Percentiles rank a stretch among this genome's conserved stretches.
Evolutionary conservation across 2,797 vertebrate species (phyloP).

Genomic region (Gambelia wislizenii): DNA sequence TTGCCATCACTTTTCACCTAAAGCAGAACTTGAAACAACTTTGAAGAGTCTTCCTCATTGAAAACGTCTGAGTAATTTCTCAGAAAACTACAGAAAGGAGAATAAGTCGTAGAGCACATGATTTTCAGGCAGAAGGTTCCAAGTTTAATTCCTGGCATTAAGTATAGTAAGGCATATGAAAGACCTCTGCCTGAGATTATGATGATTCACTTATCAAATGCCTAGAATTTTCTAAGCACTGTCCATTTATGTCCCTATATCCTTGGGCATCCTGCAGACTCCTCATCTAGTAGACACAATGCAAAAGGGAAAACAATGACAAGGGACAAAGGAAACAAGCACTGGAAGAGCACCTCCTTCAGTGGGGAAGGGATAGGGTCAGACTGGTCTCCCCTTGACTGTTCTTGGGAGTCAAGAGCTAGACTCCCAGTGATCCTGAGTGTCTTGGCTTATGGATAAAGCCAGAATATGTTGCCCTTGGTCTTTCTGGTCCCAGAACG

Average conservation of each 20-base stretch:
- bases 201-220: background rate
- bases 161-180: background rate
- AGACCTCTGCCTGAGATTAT: background rate
- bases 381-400: too few species aligned
- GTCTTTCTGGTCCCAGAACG: background rate
- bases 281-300: too few species aligned
- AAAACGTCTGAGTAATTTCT: background rate
- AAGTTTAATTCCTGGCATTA: background rate
- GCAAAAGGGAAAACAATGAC: too few species aligned
- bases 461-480: background rate
- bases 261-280: too few species aligned
- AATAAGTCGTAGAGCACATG: background rate
- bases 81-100: background rate
- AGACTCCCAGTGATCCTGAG: background rate
- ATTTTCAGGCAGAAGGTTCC: background rate
- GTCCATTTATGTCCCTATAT: too few species aligned
- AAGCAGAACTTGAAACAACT: background rate
- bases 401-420: too few species aligned
- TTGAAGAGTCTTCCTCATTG: background rate
- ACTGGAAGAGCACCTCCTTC: too few species aligned
- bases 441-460: background rate
- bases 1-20: background rate
- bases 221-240: background rate
- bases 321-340: too few species aligned
- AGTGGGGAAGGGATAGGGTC: too few species aligned